phyloP scores from a whole-genome alignment of 1,140 invertebrate species.

The Cyrtorhinus lividipennis region DNA sequence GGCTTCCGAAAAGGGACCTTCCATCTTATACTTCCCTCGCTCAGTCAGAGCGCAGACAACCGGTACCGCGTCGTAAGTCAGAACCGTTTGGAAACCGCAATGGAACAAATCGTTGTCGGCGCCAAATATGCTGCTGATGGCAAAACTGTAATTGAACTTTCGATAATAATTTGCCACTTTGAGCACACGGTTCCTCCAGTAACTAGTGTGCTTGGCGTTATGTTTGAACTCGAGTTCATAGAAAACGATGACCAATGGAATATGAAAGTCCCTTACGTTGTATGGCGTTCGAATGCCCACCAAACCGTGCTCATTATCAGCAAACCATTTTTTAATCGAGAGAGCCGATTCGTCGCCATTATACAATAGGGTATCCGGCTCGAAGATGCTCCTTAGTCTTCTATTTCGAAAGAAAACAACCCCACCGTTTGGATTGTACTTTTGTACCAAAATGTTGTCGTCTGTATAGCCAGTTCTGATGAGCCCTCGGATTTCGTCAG shows the following conservation, averaged over 20 bases:
- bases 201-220: background rate
- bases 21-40: background rate
- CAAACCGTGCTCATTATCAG: background rate
- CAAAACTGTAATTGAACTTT: conserved; percentile 29
- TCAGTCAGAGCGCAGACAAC: background rate
- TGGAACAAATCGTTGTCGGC: background rate
- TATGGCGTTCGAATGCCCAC: background rate
- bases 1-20: background rate
- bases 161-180: conserved; percentile 28
- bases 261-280: background rate
- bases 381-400: background rate
- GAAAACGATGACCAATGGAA: background rate
- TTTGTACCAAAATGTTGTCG: background rate
- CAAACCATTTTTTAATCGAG: background rate
- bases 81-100: background rate
- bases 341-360: background rate
- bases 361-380: background rate
- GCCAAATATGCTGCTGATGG: background rate
- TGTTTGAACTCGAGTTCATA: background rate
- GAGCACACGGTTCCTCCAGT: background rate
- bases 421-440: background rate
- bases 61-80: background rate
- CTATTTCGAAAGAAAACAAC: background rate
- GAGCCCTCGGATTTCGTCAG: background rate
- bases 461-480: background rate